Evolutionary conservation across 53 echinoderm and acorn worm species (phyloP).

Genomic region (Zoroaster sp.): DNA sequence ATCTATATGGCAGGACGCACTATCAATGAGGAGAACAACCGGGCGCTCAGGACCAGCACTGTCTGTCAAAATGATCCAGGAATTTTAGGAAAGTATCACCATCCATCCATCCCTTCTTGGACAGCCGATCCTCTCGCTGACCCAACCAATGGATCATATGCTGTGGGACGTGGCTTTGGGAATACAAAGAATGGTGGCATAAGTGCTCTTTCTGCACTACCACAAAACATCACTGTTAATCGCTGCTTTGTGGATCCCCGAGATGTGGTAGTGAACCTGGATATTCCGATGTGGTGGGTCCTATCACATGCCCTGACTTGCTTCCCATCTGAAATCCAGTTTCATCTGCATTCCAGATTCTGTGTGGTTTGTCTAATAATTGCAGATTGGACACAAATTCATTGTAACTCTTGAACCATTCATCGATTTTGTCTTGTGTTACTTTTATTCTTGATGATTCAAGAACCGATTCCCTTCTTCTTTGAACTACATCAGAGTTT

Average conservation of each 20-base stretch:
- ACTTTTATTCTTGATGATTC: background rate
- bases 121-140: background rate
- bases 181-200: constrained; percentile 3
- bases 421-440: background rate
- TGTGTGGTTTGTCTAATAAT: background rate
- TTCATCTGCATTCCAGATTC: constrained; percentile 21
- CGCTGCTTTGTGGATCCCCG: background rate
- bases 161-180: background rate
- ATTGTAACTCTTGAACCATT: background rate
- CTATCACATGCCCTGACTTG: constrained; percentile 4
- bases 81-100: too few species aligned
- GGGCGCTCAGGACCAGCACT: too few species aligned
- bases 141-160: background rate
- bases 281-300: background rate
- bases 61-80: too few species aligned
- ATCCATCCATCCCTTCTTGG: constrained; percentile 1
- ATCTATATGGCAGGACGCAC: too few species aligned
- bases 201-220: background rate
- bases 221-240: constrained; percentile 8
- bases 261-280: background rate
- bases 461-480: background rate
- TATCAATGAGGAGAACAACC: too few species aligned
- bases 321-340: constrained; percentile 7
- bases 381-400: background rate
- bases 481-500: background rate